Percentiles rank a stretch among this genome's conserved stretches.
phyloP scores from a whole-genome alignment of 2,113 vertebrate species.

The Oenanthe oenanthe region DNA sequence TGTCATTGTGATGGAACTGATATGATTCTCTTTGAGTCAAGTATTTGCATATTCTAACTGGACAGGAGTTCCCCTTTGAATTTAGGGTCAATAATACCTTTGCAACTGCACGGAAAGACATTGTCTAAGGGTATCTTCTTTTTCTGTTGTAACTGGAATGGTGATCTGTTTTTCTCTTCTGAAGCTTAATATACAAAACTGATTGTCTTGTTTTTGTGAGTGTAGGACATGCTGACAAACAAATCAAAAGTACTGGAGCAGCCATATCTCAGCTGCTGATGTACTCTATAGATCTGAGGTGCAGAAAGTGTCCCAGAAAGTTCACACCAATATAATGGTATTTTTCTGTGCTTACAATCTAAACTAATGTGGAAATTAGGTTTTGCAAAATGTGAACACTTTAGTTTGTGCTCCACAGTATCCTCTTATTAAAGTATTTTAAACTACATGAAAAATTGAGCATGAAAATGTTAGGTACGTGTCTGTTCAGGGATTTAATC shows the following conservation, averaged over 20 bases:
- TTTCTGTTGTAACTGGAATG: background rate
- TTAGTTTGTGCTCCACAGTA: background rate
- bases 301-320: background rate
- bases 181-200: background rate
- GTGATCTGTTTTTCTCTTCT: background rate
- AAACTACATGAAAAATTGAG: background rate
- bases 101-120: background rate
- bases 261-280: background rate
- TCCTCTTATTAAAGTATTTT: background rate
- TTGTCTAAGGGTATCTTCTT: background rate
- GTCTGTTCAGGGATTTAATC: slow-evolving; percentile 10
- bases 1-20: background rate
- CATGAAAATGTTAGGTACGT: background rate
- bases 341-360: background rate
- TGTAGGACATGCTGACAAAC: background rate
- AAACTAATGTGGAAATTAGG: background rate
- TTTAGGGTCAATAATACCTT: background rate
- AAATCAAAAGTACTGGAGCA: background rate
- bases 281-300: background rate
- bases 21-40: background rate
- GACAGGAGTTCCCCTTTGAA: background rate
- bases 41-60: background rate
- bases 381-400: background rate
- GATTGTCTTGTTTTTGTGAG: background rate
- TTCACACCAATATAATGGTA: background rate